These are phyloP conservation scores for Malacosoma neustria DNA, from an alignment of 2,888 invertebrate species.

Conservation along the genomic window DNA sequence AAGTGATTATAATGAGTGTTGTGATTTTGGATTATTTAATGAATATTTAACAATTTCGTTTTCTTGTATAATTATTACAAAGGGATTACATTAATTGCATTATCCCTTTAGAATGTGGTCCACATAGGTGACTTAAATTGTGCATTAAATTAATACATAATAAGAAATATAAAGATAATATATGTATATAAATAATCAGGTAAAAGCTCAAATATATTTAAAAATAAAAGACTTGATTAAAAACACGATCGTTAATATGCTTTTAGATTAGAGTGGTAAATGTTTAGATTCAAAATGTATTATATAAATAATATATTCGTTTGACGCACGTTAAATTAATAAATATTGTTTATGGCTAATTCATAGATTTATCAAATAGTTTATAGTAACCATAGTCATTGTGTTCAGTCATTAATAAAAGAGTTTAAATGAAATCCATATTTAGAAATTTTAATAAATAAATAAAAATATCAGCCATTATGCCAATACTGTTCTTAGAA, in stretches of 20 bases:
- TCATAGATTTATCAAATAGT: slow-evolving; percentile 37
- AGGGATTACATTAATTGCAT: slow-evolving; percentile 17
- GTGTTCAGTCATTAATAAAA: slow-evolving; percentile 62
- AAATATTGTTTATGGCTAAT: slow-evolving; percentile 26
- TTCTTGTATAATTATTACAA: slow-evolving; percentile 6
- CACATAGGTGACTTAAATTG: slow-evolving; percentile 72
- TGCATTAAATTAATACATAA: slow-evolving; percentile 64
- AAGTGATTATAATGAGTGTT: slow-evolving; percentile 41
- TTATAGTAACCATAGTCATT: slow-evolving; percentile 14
- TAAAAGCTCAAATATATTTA: slow-evolving; percentile 69
- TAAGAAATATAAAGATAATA: slow-evolving; percentile 38
- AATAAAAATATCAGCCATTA: too few species aligned
- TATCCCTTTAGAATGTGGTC: slow-evolving; percentile 65
- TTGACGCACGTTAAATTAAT: slow-evolving; percentile 33
- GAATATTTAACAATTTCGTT: slow-evolving; percentile 15
- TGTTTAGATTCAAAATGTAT: slow-evolving; percentile 32
- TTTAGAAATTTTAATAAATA: too few species aligned
- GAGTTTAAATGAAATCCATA: too few species aligned
- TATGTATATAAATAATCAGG: slow-evolving; percentile 59
- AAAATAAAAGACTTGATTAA: slow-evolving; percentile 65
- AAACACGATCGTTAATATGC: slow-evolving; percentile 50
- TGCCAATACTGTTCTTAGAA: too few species aligned
- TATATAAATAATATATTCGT: slow-evolving; percentile 14
- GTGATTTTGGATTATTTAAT: slow-evolving; percentile 34
- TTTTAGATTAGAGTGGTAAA: slow-evolving; percentile 58